Evolutionary conservation across 2,797 vertebrate genomes (phyloP).

Genomic region (Chrysocyon brachyurus): DNA sequence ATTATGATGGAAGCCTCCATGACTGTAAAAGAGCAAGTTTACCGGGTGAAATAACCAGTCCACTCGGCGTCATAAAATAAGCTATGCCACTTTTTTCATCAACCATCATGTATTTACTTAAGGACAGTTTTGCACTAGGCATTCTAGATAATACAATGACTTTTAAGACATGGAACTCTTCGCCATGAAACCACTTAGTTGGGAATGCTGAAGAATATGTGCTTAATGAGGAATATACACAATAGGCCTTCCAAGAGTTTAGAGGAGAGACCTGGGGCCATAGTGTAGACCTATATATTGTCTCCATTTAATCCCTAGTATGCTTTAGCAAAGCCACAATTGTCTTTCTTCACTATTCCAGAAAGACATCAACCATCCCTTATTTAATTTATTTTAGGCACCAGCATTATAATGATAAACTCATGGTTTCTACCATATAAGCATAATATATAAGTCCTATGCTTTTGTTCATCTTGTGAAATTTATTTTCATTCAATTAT

Average conservation of each 20-base stretch:
- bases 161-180: not conserved
- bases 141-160: not conserved
- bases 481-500: not conserved
- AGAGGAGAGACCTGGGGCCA: not conserved
- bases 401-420: not conserved
- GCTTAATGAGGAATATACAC: not conserved
- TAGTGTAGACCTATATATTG: not conserved
- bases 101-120: not conserved
- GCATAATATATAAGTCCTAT: not conserved
- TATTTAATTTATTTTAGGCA: not conserved
- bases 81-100: not conserved
- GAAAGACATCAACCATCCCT: not conserved
- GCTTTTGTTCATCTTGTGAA: slow-evolving; percentile 12
- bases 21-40: not conserved
- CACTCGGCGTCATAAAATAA: not conserved
- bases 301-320: slow-evolving; percentile 27
- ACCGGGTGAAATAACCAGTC: not conserved
- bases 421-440: slow-evolving; percentile 17
- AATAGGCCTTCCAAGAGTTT: not conserved
- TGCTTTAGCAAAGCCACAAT: not conserved
- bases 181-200: not conserved
- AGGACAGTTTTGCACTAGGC: not conserved
- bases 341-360: slow-evolving; percentile 3
- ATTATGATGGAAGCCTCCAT: not conserved
- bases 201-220: not conserved